phyloP scores from a whole-genome alignment of 2,888 invertebrate genomes.

The Alsophila aescularia region DNA sequence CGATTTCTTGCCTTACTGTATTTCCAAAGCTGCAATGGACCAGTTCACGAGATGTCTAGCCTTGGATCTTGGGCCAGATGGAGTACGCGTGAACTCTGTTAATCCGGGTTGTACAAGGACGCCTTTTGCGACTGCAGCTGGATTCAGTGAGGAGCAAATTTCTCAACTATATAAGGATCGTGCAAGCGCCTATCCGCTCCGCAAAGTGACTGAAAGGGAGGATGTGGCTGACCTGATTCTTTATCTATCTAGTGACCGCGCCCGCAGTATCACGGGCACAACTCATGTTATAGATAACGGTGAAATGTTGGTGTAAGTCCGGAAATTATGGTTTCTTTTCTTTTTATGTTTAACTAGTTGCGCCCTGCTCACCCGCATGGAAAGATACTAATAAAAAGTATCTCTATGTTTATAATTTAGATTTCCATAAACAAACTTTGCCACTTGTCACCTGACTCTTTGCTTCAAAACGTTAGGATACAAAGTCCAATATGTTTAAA shows the following conservation, averaged over 20 bases:
- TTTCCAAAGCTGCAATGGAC: conserved; percentile 97
- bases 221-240: conserved; percentile 96
- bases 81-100: conserved; percentile 94
- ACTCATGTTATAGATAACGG: conserved; percentile 76
- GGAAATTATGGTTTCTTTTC: not conserved
- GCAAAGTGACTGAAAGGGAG: conserved; percentile 90
- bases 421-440: too few relatives aligned
- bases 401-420: too few relatives aligned
- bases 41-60: conserved; percentile 96
- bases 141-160: conserved; percentile 86
- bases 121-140: conserved; percentile 83
- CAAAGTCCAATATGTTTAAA: too few relatives aligned
- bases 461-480: too few relatives aligned
- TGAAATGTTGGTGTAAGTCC: conserved; percentile 62
- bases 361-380: too few relatives aligned
- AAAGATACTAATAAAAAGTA: too few relatives aligned
- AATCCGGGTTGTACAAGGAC: conserved; percentile 98
- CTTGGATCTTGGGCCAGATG: conserved; percentile 89
- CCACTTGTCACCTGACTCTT: too few relatives aligned
- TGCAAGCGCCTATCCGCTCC: conserved; percentile 93
- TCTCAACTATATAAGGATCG: conserved; percentile 89
- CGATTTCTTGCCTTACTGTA: conserved; percentile 92
- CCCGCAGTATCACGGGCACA: conserved; percentile 95
- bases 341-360: too few relatives aligned
- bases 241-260: conserved; percentile 94